Evolutionary conservation across 2,888 invertebrate species (phyloP), one percentile per base, ranked within the genome.

Genomic region (Mesorhabditis spiculigera): DNA sequence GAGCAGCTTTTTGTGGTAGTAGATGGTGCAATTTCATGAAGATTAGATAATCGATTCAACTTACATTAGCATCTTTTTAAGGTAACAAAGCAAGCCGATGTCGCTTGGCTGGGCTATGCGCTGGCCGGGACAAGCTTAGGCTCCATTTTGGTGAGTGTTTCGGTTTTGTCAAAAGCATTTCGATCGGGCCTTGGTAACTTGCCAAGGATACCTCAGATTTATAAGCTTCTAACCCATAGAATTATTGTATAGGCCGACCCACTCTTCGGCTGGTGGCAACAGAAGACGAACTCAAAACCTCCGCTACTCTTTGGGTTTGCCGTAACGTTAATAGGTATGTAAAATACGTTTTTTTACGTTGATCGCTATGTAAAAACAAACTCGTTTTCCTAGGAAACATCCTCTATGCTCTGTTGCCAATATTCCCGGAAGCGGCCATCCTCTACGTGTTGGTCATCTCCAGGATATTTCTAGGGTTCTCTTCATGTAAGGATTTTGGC

Each of bases 371-470:
- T 50, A 13, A 13, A 50, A n/a, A 50, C n/a, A 50, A 50, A 2
- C 8, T 50, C 58, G 8, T 50, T 50, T 50, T 50, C 13, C 13
- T 50, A 50, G 58, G 58, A 10, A 50, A 50, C n/a, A 13, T 50
- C 58, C 58, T 50, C n/a, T 50, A 50, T 50, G 58, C 58, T 50
- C n/a, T 50, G n/a, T 10, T n/a, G 8, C 58, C 58, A 50, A 50
- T 50, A 50, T 50, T 50, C n/a, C 58, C 58, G 10, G n/a, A n/a
- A 13, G 58, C 10, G n/a, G n/a, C n/a, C 10, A n/a, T 13, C n/a
- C 58, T 50, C n/a, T 50, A 50, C n/a, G 58, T 50, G 10, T n/a
- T 50, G 58, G 58, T 50, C n/a, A 13, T 50, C 58, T 50, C 58
- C 10, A 50, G 58, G 58, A 50, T 50, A 13, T 50, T 10, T 50